These are phyloP conservation scores for Apostichopus californicus DNA, from an alignment of 35 echinoderm and acorn worm genomes.

Conservation along the genomic window DNA sequence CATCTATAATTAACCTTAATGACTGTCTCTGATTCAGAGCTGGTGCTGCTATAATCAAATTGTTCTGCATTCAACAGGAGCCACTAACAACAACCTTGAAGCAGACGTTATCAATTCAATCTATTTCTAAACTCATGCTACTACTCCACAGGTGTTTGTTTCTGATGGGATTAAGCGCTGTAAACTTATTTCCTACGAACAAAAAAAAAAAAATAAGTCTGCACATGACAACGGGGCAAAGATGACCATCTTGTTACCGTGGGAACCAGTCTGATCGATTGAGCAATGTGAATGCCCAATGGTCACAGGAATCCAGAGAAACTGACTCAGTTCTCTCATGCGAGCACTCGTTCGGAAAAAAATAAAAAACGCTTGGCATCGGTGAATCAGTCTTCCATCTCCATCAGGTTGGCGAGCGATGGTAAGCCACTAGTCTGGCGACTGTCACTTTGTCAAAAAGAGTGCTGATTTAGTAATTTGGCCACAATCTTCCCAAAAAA, in stretches of 20 bases:
- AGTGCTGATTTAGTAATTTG: neutral
- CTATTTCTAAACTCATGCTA: neutral
- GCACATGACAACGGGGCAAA: slow-evolving; percentile 9
- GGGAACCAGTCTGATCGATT: slow-evolving; percentile 49
- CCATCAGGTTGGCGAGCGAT: no score
- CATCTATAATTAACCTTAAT: slow-evolving; percentile 50
- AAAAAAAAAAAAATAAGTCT: neutral
- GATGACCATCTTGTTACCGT: slow-evolving; percentile 42
- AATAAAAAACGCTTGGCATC: neutral
- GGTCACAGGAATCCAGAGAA: slow-evolving; percentile 31
- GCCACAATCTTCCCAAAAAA: neutral
- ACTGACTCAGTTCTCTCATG: slow-evolving; percentile 29
- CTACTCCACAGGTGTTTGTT: slow-evolving; percentile 51
- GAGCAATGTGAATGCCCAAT: slow-evolving; percentile 54
- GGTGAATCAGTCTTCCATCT: neutral
- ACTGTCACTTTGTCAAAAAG: neutral
- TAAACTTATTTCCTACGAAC: slow-evolving; percentile 16
- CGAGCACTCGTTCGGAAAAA: neutral
- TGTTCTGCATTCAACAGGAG: slow-evolving; percentile 58
- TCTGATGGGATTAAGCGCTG: slow-evolving; percentile 42
- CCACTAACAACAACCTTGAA: slow-evolving; percentile 32
- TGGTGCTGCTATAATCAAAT: slow-evolving; percentile 32
- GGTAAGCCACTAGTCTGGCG: neutral
- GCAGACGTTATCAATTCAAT: slow-evolving; percentile 53
- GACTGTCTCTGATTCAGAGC: slow-evolving; percentile 23